Conservation (phyloP, 2,797 vertebrate genomes). For the Enteromius paludinosus region DNA sequence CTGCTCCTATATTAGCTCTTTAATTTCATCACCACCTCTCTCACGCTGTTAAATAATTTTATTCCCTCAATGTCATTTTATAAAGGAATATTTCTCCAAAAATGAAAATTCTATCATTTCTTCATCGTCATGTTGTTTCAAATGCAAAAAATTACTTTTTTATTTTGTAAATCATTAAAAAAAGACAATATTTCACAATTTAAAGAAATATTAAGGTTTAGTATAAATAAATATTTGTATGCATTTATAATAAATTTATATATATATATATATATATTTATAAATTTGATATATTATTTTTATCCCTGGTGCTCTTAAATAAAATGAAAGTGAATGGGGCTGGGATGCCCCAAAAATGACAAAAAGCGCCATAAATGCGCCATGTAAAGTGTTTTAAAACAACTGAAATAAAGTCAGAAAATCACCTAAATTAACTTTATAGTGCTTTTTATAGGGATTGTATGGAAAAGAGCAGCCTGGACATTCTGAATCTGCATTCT, state of each 20-base stretch:
- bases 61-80: constrained; percentile 7
- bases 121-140: neutral
- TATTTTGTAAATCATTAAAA: neutral
- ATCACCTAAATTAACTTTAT: neutral
- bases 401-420: neutral
- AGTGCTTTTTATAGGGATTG: neutral
- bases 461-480: neutral
- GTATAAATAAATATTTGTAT: neutral
- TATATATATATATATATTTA: no score
- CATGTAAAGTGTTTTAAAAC: neutral
- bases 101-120: neutral
- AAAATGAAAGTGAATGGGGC: neutral
- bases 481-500: neutral
- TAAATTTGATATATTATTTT: neutral
- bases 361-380: neutral
- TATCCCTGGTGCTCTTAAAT: neutral
- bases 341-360: neutral
- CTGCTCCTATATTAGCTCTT: constrained; percentile 5
- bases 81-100: neutral
- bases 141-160: neutral
- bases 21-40: constrained; percentile 20
- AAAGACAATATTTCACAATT: neutral
- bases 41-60: constrained; percentile 3
- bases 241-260: neutral
- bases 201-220: neutral